Base-by-base conservation (phyloP, 92 coral and sea anemone species). In the Epizoanthus scotinus region DNA sequence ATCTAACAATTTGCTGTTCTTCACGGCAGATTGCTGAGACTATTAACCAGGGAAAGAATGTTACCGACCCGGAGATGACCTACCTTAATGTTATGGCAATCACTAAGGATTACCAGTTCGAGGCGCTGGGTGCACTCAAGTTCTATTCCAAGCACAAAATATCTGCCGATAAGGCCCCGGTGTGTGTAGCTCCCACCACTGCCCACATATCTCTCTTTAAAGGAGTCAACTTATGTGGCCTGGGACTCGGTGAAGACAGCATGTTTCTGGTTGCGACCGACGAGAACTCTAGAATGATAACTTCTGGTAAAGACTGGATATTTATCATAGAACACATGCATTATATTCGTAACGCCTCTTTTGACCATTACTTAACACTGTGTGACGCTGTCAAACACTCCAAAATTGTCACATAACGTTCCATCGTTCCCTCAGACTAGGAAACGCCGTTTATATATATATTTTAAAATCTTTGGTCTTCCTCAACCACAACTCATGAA, bases 131-230 rank as follows among this genome's bases (percentile, higher is more conserved):
- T 20, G 85, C 61, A 1, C 85, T 69, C 78, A 69, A 27, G 28
- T 81, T 81, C 26, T 81, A 26, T 47, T 12, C 25, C 24, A 34
- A 69, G 34, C 85, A 81, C 27, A 2, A 18, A 22, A 81, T 81
- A 69, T 8, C 63, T 0, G 36, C 85, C 17, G 44, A 69, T 0
- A 69, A 81, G 26, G 47, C 85, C 69, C 91, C 91, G 9, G 72
- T 82, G 42, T 70, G 70, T 15, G 53, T 84, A 29, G 38, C 26
- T 27, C 91, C 91, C 0, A 85, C 91, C 22, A 87, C 91, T 34
- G 82, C 84, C 22, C 91, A 87, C 60, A 83, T 83, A 77, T 87
- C 91, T 5, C 78, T 85, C 81, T 85, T 85, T 38, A 87, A 87
- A 50, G 91, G 85, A 7, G 83, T 78, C 25, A 87, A 81, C 21